These are phyloP conservation scores for Meloidogyne floridensis DNA, from an alignment of 1,140 invertebrate species.

Conservation along the genomic window DNA sequence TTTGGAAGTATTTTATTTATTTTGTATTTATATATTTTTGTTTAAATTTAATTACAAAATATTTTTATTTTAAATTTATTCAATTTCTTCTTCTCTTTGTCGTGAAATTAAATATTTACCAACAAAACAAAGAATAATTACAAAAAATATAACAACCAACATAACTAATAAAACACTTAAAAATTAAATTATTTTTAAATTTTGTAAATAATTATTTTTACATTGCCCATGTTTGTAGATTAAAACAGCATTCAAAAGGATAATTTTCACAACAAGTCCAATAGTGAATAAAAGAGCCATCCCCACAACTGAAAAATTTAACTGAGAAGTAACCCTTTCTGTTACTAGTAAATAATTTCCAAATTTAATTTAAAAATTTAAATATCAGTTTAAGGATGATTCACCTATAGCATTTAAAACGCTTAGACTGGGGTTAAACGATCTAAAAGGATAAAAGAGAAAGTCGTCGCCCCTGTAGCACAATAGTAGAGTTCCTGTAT, in stretches of 20 bases:
- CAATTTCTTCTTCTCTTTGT: not conserved
- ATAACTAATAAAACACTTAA: constrained; percentile 42
- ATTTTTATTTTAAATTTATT: not conserved
- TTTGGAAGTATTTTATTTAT: no score
- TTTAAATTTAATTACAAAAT: not conserved
- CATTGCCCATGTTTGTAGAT: constrained; percentile 65
- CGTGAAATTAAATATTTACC: constrained; percentile 34
- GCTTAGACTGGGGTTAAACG: no score
- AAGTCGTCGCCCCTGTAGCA: no score
- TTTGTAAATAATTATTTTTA: constrained; percentile 21
- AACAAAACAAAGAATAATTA: constrained; percentile 27
- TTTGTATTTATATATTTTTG: not conserved
- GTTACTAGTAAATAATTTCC: no score
- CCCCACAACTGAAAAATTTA: constrained; percentile 54
- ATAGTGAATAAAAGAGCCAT: constrained; percentile 62
- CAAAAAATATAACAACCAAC: constrained; percentile 28
- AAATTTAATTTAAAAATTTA: no score
- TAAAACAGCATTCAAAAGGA: constrained; percentile 64
- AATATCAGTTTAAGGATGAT: no score
- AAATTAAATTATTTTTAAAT: constrained; percentile 11
- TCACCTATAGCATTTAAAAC: no score
- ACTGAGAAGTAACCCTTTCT: not conserved
- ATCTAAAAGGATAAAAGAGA: no score
- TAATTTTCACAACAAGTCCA: constrained; percentile 64
- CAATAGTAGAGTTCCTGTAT: no score